phyloP scores from a whole-genome alignment of 1,140 invertebrate genomes.

The Brachionus asplanchnoidis region DNA sequence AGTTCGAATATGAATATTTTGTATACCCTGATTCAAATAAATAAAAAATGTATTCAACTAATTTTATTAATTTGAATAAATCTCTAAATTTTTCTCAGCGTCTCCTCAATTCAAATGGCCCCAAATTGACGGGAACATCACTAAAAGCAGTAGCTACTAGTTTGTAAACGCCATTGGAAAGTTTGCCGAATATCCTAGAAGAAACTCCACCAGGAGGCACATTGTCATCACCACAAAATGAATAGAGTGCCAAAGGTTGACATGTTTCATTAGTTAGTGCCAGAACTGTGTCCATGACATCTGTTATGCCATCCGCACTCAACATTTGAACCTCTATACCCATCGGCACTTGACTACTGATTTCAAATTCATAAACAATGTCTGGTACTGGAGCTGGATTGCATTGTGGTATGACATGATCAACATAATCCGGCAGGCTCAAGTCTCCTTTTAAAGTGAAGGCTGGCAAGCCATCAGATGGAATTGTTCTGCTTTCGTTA shows the following conservation, averaged over 20 bases:
- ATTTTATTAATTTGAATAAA: too few relatives aligned
- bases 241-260: background rate
- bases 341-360: background rate
- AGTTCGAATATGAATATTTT: too few relatives aligned
- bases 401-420: background rate
- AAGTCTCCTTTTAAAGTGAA: background rate
- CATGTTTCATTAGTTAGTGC: background rate
- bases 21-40: too few relatives aligned
- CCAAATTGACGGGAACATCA: background rate
- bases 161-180: background rate
- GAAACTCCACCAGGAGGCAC: background rate
- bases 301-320: background rate
- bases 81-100: too few relatives aligned
- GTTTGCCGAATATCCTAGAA: background rate
- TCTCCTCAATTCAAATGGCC: background rate
- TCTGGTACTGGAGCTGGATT: background rate
- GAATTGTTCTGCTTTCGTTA: background rate
- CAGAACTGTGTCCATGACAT: constrained; percentile 5
- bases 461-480: background rate
- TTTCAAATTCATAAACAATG: constrained; percentile 18
- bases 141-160: background rate
- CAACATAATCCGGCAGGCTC: background rate
- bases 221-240: constrained; percentile 20
- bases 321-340: constrained; percentile 17
- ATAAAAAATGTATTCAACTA: too few relatives aligned